Conservation (phyloP, 1,140 invertebrate genomes). For the Philaenus spumarius region DNA sequence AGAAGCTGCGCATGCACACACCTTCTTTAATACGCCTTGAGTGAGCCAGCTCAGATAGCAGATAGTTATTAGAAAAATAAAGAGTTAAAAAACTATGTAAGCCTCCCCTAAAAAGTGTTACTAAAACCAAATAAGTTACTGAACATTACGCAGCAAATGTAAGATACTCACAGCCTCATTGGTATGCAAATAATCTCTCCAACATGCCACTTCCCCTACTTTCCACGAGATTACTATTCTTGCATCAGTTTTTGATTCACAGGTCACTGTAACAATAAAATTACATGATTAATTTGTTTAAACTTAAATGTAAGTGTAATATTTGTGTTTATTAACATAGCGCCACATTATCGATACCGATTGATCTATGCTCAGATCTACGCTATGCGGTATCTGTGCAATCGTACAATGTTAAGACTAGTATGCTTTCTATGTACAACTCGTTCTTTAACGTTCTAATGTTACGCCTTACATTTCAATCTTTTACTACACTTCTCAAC, state of each 20-base stretch:
- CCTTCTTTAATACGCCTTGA: no score
- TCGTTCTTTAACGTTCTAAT: not conserved
- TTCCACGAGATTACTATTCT: not conserved
- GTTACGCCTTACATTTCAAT: no score
- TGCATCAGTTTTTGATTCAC: not conserved
- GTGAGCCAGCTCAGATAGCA: no score
- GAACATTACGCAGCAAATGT: no score
- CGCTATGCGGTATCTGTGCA: not conserved
- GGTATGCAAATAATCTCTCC: constrained; percentile 15
- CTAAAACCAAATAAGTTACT: no score
- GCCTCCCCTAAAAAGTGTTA: no score
- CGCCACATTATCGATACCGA: not conserved
- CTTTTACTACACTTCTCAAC: no score
- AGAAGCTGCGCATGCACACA: no score
- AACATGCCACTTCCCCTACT: constrained; percentile 2
- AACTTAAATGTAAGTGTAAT: not conserved
- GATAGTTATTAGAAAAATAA: no score
- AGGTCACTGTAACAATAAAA: not conserved
- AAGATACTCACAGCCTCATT: constrained; percentile 9
- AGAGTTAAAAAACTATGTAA: no score
- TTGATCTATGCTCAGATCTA: not conserved
- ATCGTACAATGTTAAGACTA: not conserved
- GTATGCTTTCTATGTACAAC: not conserved
- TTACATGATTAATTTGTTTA: no score
- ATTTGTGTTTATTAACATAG: not conserved